phyloP scores from a whole-genome alignment of 2,888 invertebrate species.

The Phlogophora meticulosa region DNA sequence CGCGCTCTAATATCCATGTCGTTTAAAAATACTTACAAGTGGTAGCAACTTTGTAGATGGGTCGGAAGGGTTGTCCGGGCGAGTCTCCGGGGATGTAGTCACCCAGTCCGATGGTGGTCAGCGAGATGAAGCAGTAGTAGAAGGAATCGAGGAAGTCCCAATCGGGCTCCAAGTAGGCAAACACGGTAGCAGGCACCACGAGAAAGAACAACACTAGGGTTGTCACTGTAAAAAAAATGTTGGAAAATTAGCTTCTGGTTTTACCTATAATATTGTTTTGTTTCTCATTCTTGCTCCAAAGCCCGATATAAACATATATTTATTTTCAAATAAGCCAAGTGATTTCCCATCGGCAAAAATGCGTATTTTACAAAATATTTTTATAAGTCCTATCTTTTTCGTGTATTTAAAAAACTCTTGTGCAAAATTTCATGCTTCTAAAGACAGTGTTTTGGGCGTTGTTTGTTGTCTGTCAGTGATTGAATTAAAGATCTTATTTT shows the following conservation, averaged over 20 bases:
- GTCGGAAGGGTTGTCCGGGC: constrained; percentile 94
- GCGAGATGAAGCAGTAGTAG: constrained; percentile 97
- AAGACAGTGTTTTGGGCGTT: no score
- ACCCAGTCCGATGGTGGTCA: constrained; percentile 97
- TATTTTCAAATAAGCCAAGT: not conserved
- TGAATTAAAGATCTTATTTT: no score
- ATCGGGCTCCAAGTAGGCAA: constrained; percentile 94
- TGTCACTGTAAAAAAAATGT: constrained; percentile 84
- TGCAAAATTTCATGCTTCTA: no score
- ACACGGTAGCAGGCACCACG: constrained; percentile 94
- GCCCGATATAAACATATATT: no score
- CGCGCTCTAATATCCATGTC: no score
- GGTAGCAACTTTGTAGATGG: constrained; percentile 95
- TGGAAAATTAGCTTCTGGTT: not conserved
- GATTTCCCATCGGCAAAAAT: no score
- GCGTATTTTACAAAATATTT: no score
- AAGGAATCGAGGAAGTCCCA: constrained; percentile 97
- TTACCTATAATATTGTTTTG: no score
- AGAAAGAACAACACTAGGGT: constrained; percentile 92
- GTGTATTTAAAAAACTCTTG: no score
- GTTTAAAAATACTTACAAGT: constrained; percentile 92
- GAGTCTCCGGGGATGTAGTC: constrained; percentile 97
- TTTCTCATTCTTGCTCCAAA: no score
- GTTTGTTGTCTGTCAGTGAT: no score
- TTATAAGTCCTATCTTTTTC: no score